A percentile compares a stretch with the other conserved stretches of the same genome.
These are phyloP conservation scores for Aphelenchoides fujianensis DNA, from an alignment of 1,140 invertebrate genomes.

Conservation along the genomic window DNA sequence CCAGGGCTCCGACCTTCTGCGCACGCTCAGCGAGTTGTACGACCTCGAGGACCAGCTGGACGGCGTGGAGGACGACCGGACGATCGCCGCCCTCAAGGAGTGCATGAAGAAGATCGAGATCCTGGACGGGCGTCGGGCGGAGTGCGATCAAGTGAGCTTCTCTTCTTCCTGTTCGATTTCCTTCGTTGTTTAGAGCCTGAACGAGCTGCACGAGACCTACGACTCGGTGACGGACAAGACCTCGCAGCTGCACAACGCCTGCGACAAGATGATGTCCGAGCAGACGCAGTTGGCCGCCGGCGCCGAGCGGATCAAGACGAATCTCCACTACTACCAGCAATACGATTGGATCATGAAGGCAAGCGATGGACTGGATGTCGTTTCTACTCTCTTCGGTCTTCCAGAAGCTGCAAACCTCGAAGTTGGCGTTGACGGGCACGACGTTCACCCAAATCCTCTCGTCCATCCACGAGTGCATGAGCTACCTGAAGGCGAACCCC, in stretches of 20 bases:
- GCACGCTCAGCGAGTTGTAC: constrained; percentile 23
- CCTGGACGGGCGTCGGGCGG: constrained; percentile 16
- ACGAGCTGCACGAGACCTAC: constrained; percentile 49
- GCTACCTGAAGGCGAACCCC: constrained; percentile 47
- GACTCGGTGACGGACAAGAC: constrained; percentile 54
- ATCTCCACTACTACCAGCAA: constrained; percentile 62
- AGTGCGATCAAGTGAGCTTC: neutral
- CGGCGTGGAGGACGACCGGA: constrained; percentile 25
- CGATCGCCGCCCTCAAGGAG: constrained; percentile 24
- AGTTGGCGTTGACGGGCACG: constrained; percentile 53
- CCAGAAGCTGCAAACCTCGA: constrained; percentile 50
- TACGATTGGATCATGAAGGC: constrained; percentile 61
- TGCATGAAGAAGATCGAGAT: constrained; percentile 33
- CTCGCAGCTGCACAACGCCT: constrained; percentile 58
- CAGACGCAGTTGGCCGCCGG: constrained; percentile 58
- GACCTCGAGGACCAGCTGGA: constrained; percentile 17
- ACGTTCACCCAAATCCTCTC: constrained; percentile 61
- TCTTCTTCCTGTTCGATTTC: neutral
- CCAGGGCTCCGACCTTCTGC: constrained; percentile 5
- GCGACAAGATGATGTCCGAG: constrained; percentile 57
- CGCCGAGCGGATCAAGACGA: constrained; percentile 57
- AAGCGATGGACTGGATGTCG: neutral
- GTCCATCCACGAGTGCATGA: constrained; percentile 58
- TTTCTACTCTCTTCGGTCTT: constrained; percentile 21
- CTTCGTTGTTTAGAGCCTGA: constrained; percentile 38